phyloP scores from a whole-genome alignment of 2,113 vertebrate species.

The Hippocampus comes region DNA sequence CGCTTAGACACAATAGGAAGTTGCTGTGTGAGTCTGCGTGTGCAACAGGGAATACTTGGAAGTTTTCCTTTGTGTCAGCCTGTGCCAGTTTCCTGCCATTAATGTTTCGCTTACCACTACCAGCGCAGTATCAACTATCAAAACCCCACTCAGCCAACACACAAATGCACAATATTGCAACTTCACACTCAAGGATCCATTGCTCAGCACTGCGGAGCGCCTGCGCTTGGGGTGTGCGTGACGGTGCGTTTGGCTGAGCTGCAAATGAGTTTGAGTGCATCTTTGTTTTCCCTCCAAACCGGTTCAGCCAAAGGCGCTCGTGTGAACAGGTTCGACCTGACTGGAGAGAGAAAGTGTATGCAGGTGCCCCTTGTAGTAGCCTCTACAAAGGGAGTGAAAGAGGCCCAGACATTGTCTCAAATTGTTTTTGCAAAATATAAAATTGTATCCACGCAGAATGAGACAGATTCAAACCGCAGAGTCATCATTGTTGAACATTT shows the following conservation, averaged over 20 bases:
- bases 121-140: constrained; percentile 7
- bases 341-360: background rate
- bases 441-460: background rate
- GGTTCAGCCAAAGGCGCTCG: constrained; percentile 1
- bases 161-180: constrained; percentile 7
- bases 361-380: background rate
- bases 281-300: constrained; percentile 18
- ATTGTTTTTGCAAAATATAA: background rate
- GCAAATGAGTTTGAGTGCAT: constrained; percentile 3
- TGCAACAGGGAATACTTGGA: constrained; percentile 22
- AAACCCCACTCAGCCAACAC: background rate
- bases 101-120: constrained; percentile 27
- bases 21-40: background rate
- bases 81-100: constrained; percentile 53
- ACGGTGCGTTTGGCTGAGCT: background rate
- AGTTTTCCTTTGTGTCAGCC: constrained; percentile 47
- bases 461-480: background rate
- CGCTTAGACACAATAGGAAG: background rate
- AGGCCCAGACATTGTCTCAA: background rate
- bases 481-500: constrained; percentile 9
- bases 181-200: constrained; percentile 20
- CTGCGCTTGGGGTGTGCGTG: background rate
- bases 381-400: background rate
- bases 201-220: constrained; percentile 9
- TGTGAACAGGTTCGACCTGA: constrained; percentile 36